Evolutionary conservation across 2,888 invertebrate genomes (phyloP).

Genomic region (Ophioninae sp.): DNA sequence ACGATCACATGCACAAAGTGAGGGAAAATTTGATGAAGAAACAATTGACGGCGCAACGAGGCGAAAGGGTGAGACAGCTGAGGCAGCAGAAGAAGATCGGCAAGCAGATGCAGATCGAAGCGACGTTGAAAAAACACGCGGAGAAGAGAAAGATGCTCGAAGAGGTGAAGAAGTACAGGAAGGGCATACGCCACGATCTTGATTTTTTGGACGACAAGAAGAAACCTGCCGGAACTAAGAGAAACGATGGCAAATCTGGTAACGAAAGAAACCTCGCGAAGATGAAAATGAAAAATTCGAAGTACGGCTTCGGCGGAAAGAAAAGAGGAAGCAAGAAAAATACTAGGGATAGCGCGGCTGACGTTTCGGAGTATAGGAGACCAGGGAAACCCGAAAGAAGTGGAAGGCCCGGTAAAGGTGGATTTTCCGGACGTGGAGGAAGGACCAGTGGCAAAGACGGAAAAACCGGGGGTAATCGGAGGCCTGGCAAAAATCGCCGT

Average conservation of each 20-base stretch:
- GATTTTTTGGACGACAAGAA: slow-evolving; percentile 90
- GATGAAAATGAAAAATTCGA: slow-evolving; percentile 89
- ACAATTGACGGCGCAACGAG: slow-evolving; percentile 91
- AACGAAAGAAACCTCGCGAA: slow-evolving; percentile 80
- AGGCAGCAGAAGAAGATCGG: slow-evolving; percentile 96
- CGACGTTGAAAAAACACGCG: slow-evolving; percentile 91
- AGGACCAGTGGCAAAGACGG: slow-evolving; percentile 59
- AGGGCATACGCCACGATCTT: slow-evolving; percentile 90
- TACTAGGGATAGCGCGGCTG: slow-evolving; percentile 89
- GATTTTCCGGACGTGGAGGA: slow-evolving; percentile 61
- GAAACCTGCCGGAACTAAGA: slow-evolving; percentile 66
- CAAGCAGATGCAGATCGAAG: slow-evolving; percentile 93
- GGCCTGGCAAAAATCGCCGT: slow-evolving; percentile 82
- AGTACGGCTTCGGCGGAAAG: slow-evolving; percentile 97
- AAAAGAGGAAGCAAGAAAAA: slow-evolving; percentile 95
- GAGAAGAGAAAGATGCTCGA: slow-evolving; percentile 96
- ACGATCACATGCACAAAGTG: slow-evolving; percentile 98
- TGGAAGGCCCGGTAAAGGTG: slow-evolving; percentile 66
- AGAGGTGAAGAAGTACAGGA: slow-evolving; percentile 95
- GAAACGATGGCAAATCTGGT: slow-evolving; percentile 74
- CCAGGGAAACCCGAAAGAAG: slow-evolving; percentile 74
- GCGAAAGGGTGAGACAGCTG: slow-evolving; percentile 94
- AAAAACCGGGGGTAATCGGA: slow-evolving; percentile 62
- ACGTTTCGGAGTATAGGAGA: slow-evolving; percentile 84
- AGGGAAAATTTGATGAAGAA: slow-evolving; percentile 91